Evolutionary conservation across 2,888 invertebrate species (phyloP), one percentile per base, ranked within the genome.

Genomic region (Drosophila neonasuta): DNA sequence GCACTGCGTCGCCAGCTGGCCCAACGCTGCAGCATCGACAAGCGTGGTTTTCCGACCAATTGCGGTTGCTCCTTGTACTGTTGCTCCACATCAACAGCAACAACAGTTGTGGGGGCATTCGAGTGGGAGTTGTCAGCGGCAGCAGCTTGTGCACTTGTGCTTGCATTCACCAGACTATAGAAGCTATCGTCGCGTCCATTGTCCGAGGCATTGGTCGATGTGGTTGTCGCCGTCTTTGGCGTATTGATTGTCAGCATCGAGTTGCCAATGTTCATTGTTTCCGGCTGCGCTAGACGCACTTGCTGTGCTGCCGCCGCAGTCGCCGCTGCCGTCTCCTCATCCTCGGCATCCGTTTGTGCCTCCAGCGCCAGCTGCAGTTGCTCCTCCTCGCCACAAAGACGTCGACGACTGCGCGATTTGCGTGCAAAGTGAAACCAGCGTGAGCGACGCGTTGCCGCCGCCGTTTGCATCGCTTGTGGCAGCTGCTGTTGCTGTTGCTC

Each of bases 101-200:
- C 11, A 5, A 20, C 50, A 30, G 3, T 48, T 11, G 54, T 61
- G 29, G 45, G 49, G 24, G 6, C 20, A 24, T 24, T 24, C 0
- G 24, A 32, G 54, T 4, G 7, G 36, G n/a, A 36, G 36, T n/a
- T 15, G 46, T 20, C 30, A 39, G 7, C 24, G 3, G 42, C 10
- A 11, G 44, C 32, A 5, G 24, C 56, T 8, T 46, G 17, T 4
- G 48, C 45, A 11, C 58, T 44, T 10, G 51, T 32, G 0, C 34
- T 50, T 6, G 46, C 71, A 29, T 68, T 49, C 10, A 71, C 70
- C 58, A 74, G 67, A 32, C 88, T 90, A 49, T 89, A 90, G 49
- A 90, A 89, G 68, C 89, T 88, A 44, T 87, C 84, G 29, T 87
- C 84, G 79, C 42, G 11, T 63, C 70, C 36, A 64, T 74, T 8